Base-by-base conservation (phyloP, 2,113 vertebrate genomes). In the Neomonachus schauinslandi region DNA sequence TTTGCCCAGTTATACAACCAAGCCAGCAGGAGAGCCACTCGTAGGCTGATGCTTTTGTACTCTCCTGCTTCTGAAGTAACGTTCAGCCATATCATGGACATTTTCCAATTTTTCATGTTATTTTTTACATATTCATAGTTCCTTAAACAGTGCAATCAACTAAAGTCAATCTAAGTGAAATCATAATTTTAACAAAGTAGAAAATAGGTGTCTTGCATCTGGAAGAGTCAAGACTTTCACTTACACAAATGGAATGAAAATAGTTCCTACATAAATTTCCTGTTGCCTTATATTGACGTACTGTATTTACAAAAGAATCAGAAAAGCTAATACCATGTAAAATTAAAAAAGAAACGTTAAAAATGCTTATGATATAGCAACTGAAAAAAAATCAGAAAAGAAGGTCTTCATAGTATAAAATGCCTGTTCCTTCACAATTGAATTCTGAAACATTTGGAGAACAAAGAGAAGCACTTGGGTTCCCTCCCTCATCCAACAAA, bases 391-490 rank as follows among this genome's bases (percentile, higher is more conserved):
- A 98, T 95, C 96, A 98, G 95, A 96, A 98, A 76, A 98, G 92
- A 95, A 98, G 90, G 82, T 98, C 98, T 98, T 98, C 98, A 97
- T 98, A 98, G 97, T 91, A 74, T 97, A 98, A 98, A 98, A 98
- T 85, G 97, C 98, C 97, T 97, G 94, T 98, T 99, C 98, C 98
- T 99, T 99, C 98, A 98, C 88, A 98, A 98, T 24, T 98, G 95
- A 98, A 97, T 97, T 98, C 96, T 97, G 96, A 98, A 99, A 99
- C 95, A 98, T 82, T 39, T 96, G 53, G 42, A 94, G 12, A 95
- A 97, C 72, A 97, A 95, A 81, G 69, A 95, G 33, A 82, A 94
- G 87, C 59, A 97, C 79, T 95, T 98, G 93, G 92, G 94, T 93
- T 94, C 9, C 49, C 95, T 98, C 95, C 89, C 98, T 98, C 87